Conservation (phyloP, 92 coral and sea anemone genomes). For the Palythoa grandis region DNA sequence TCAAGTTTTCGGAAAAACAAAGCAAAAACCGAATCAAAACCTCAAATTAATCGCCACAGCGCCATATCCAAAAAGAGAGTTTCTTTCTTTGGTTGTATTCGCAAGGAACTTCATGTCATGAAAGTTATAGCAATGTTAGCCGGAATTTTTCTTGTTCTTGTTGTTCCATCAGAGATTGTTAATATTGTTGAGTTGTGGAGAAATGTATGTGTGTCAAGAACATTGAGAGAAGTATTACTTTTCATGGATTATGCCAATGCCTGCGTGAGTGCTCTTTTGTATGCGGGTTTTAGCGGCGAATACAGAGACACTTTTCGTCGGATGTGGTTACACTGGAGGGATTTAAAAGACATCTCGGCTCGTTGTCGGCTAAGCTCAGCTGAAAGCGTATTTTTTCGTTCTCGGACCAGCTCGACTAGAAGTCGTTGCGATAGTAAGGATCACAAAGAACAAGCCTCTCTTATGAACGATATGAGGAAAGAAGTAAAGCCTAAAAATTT, state of each 20-base stretch:
- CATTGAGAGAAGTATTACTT: conserved; percentile 13
- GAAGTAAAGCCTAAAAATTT: not conserved
- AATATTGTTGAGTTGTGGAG: conserved; percentile 34
- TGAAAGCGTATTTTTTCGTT: conserved; percentile 23
- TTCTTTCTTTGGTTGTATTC: conserved; percentile 35
- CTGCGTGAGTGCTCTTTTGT: conserved; percentile 25
- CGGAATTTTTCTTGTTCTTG: conserved; percentile 29
- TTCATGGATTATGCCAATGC: conserved; percentile 34
- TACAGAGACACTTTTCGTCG: conserved; percentile 31
- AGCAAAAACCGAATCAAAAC: not conserved
- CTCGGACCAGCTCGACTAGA: conserved; percentile 32
- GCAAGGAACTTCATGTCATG: conserved; percentile 35
- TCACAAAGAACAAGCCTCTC: not conserved
- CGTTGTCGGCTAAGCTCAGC: not conserved
- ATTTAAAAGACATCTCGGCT: conserved; percentile 33
- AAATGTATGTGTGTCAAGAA: conserved; percentile 14
- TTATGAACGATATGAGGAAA: not conserved
- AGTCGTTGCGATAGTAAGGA: conserved; percentile 35
- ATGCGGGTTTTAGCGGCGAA: conserved; percentile 39
- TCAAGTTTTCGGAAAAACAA: conserved; percentile 29
- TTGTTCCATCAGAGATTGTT: conserved; percentile 32
- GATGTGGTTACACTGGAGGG: conserved; percentile 40
- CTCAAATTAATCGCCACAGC: not conserved
- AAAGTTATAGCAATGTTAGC: conserved; percentile 41
- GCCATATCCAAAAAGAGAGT: conserved; percentile 25